A percentile compares a stretch with the other conserved stretches of the same genome.
These are phyloP conservation scores for Penaeus monodon DNA, from an alignment of 2,888 invertebrate genomes.

Conservation along the genomic window DNA sequence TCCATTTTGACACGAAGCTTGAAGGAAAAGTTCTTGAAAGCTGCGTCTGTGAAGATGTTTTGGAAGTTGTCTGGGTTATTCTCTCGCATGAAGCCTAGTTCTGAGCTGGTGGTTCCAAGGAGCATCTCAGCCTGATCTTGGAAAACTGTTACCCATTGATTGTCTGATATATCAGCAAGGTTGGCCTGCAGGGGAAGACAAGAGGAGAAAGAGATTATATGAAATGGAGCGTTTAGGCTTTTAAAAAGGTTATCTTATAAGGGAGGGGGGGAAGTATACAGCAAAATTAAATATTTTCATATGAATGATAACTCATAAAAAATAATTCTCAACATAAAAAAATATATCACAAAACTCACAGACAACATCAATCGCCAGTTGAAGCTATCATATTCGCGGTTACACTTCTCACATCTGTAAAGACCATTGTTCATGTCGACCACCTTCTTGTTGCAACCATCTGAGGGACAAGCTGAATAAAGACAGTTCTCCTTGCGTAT, in stretches of 20 bases:
- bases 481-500: constrained; percentile 85
- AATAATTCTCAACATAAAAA: no score
- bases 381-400: constrained; percentile 84
- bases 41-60: constrained; percentile 79
- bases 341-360: constrained; percentile 23
- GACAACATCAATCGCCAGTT: constrained; percentile 84
- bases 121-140: constrained; percentile 82
- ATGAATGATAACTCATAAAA: no score
- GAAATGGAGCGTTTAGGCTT: no score
- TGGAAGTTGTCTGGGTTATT: constrained; percentile 77
- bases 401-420: constrained; percentile 96
- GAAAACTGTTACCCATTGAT: constrained; percentile 92
- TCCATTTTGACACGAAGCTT: constrained; percentile 91
- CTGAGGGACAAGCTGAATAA: constrained; percentile 91
- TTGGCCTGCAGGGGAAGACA: constrained; percentile 76
- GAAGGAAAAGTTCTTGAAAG: constrained; percentile 85
- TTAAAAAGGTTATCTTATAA: no score
- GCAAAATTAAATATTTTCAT: no score
- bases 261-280: no score
- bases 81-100: constrained; percentile 79
- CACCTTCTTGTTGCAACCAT: constrained; percentile 95
- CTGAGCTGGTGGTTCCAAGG: constrained; percentile 79
- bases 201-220: neutral
- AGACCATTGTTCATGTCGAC: constrained; percentile 88
- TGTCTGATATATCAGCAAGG: constrained; percentile 88